phyloP scores from a whole-genome alignment of 2,797 vertebrate species.

The Xerus rutilus region DNA sequence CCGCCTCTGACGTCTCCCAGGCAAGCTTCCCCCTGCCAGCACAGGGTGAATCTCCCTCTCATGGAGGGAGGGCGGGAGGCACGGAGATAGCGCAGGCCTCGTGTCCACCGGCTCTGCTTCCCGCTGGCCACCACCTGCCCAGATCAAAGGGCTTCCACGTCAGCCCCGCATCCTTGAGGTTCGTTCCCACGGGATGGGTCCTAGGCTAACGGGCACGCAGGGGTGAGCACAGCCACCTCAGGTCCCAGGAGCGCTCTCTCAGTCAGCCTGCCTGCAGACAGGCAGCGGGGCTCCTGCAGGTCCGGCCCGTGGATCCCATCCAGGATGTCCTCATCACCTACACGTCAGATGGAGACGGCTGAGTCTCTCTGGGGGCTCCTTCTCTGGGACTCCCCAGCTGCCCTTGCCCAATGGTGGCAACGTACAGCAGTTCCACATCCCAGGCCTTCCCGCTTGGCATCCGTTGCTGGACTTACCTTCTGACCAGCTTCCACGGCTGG shows the following conservation, averaged over 20 bases:
- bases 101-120: neutral
- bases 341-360: accelerated
- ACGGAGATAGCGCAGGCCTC: neutral
- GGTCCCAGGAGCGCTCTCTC: accelerated
- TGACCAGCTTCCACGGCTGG: too few relatives aligned
- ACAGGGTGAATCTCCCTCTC: slow-evolving; percentile 36
- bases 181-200: slow-evolving; percentile 16
- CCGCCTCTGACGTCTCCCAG: neutral
- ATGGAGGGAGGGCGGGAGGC: slow-evolving; percentile 39
- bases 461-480: neutral
- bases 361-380: accelerated
- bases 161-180: neutral
- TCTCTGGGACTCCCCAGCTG: accelerated
- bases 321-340: neutral
- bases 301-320: neutral
- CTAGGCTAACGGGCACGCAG: accelerated
- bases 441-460: neutral
- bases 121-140: slow-evolving; percentile 75
- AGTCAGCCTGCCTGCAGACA: accelerated
- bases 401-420: accelerated
- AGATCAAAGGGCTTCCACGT: slow-evolving; percentile 52
- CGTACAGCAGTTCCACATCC: accelerated
- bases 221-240: accelerated
- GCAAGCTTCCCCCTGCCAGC: neutral
- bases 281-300: accelerated